Evolutionary conservation across 2,797 vertebrate species (phyloP), one percentile per base, ranked within the genome.

Genomic region (Dromococcyx pavoninus): DNA sequence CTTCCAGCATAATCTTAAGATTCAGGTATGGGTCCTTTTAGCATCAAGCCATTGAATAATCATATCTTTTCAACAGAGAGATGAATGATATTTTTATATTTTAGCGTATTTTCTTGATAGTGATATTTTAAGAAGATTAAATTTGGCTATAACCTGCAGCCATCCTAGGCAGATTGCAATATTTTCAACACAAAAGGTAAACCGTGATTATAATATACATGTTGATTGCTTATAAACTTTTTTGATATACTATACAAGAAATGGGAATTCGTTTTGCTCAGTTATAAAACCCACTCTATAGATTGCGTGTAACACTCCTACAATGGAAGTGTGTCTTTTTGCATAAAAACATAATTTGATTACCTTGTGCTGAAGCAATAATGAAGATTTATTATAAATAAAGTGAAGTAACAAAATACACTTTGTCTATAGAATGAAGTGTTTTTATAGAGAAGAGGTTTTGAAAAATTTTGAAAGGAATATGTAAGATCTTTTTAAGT

Each of bases 1-100:
- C 96, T 97, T 96, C 78, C 87, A 94, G 80, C 10, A 10, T 75
- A 84, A 92, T 96, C 92, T 81, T 77, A 89, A 5, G 64, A 97
- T 93, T 95, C 88, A 92, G 72, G 64, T 92, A 37, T 46, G 64
- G 11, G 8, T 81, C 17, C 75, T 91, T 91, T 96, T 94, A 83
- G 56, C 87, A 96, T 69, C 78, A 95, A 93, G 71, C 46, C 64
- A 61, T 80, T 92, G 76, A 94, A 94, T 83, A 94, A 87, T 78
- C 27, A 3, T 85, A 58, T 60, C n/a, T 86, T 95, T 69, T 81
- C 32, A 93, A 91, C 54, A 94, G 64, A 95, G 65, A 70, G 8
- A 75, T 72, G 87, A 96, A 64, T 57, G 51, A 82, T 62, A 37
- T 48, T 95, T 95, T 88, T 91, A 64, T 80, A 92, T 94, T 94